Percentiles rank a stretch among this genome's conserved stretches.
Conservation (phyloP, 2,888 invertebrate species). For the Seira sanloemensis region DNA sequence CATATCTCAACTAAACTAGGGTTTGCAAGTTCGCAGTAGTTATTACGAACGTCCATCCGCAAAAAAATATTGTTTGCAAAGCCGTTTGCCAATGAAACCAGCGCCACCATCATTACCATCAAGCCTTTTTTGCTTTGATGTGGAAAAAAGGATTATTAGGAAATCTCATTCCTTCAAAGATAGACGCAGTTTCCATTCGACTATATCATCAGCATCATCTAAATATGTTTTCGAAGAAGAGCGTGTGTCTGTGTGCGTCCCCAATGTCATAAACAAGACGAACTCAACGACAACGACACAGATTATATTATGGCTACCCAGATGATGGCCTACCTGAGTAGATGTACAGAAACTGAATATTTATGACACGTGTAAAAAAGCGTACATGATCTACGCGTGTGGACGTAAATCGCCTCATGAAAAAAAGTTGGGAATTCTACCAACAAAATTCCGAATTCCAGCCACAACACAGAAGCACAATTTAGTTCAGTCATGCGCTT, state of each 20-base stretch:
- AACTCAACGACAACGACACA: not conserved
- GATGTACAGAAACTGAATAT: not conserved
- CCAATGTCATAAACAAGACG: not conserved
- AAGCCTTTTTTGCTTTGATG: slow-evolving; percentile 41
- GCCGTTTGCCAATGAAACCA: slow-evolving; percentile 22
- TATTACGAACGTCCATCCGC: not conserved
- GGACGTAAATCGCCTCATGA: too few species aligned
- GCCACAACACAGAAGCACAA: too few species aligned
- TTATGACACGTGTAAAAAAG: not conserved
- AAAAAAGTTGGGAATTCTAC: too few species aligned
- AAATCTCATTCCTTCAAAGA: slow-evolving; percentile 38
- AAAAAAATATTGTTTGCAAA: not conserved
- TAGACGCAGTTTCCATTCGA: slow-evolving; percentile 35
- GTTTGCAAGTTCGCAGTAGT: too few species aligned
- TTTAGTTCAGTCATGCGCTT: too few species aligned
- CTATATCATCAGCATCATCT: slow-evolving; percentile 21
- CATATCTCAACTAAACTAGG: not conserved
- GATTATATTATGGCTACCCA: not conserved
- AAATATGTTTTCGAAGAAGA: slow-evolving; percentile 3
- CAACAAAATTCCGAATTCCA: too few species aligned
- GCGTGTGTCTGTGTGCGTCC: not conserved
- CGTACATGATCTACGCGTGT: too few species aligned
- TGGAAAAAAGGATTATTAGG: slow-evolving; percentile 51
- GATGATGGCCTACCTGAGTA: not conserved
- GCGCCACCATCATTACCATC: slow-evolving; percentile 44